A percentile compares a stretch with the other conserved stretches of the same genome.
Conservation (phyloP, 2,113 vertebrate species). For the Petroica traversi region DNA sequence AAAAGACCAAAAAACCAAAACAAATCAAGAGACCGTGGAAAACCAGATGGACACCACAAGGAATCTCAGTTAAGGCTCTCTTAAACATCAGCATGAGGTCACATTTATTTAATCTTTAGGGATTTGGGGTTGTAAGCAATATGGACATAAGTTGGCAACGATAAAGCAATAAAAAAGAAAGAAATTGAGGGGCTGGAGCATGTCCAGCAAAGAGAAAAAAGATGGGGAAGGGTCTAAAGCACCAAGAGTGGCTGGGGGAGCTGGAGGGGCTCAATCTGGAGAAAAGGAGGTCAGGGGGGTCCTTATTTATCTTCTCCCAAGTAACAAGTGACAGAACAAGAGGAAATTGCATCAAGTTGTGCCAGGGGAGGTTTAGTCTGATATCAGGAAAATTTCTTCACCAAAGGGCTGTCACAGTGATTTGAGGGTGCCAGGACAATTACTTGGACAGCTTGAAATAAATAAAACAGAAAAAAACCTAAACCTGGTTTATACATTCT, state of each 20-base stretch:
- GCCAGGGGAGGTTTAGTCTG: background rate
- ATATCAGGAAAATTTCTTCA: background rate
- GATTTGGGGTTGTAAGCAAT: background rate
- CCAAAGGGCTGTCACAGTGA: background rate
- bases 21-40: background rate
- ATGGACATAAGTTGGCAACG: no score
- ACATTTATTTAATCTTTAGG: background rate
- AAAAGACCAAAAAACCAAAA: background rate
- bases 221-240: background rate
- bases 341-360: background rate
- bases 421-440: background rate
- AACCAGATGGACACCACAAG: background rate
- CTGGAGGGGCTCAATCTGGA: background rate
- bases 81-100: background rate
- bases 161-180: background rate
- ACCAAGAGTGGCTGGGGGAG: background rate
- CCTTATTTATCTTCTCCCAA: fast-evolving
- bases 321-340: background rate
- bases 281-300: background rate
- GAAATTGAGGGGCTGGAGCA: background rate
- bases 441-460: background rate
- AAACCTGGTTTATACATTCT: background rate
- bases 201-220: background rate
- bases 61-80: background rate
- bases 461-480: background rate